Base-by-base conservation (phyloP, 2,888 invertebrate species). In the Harmothoe impar region DNA sequence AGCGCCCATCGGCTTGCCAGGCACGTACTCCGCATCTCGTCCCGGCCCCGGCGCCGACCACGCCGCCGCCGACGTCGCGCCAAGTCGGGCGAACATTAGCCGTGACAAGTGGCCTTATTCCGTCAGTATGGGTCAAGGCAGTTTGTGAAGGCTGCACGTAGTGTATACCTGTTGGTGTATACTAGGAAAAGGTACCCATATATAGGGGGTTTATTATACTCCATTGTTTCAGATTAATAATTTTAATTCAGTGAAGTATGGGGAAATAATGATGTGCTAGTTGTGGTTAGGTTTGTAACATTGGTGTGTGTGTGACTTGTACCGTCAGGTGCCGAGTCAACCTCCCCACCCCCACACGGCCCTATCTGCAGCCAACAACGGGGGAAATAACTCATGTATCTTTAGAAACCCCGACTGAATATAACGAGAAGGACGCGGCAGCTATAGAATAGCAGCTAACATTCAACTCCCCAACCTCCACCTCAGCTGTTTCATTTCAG, bases 81-180 rank as follows among this genome's bases (percentile, higher is more conserved):
- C 33, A 81, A 81, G 20, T 81, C 20, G n/a, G 35, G 35, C 43
- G 43, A n/a, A 0, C 35, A 81, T 17, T 35, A 33, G 81, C 33
- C 81, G 81, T n/a, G 81, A 81, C 81, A 81, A 81, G 43, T 81
- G 81, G 35, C 15, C 77, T 62, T 62, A 62, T 62, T 23, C n/a
- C 25, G 62, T 23, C 62, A 25, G 62, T 5, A 23, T 15, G 62
- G 62, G 62, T 62, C 62, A 5, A 62, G 62, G n/a, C 20, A 25
- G 62, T 43, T 43, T 43, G 5, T 43, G 43, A 43, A 3, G 10
- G 43, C 43, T 43, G 43, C 43, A 43, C 43, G 43, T 10, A 3
- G 43, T 43, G 10, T 7, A 43, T 43, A 43, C 43, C 43, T 43
- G 43, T 3, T 10, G 3, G 43, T 43, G 5, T 43, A 10, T 43